phyloP scores from a whole-genome alignment of 2,797 vertebrate species.

The Melanotaenia trifasciata region DNA sequence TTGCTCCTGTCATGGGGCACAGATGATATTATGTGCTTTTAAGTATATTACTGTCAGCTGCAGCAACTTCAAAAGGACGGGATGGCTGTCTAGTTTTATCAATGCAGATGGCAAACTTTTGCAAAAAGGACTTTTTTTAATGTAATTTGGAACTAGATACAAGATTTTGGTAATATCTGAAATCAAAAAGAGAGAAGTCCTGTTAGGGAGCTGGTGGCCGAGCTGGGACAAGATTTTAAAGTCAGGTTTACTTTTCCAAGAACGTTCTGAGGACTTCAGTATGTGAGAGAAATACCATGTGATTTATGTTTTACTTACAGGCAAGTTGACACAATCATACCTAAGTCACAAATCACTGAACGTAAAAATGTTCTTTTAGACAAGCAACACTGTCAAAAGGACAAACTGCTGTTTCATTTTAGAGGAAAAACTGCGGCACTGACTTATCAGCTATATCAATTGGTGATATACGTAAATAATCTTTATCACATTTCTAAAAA shows the following conservation, averaged over 20 bases:
- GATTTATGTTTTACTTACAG: conserved; percentile 30
- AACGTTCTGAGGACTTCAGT: conserved; percentile 31
- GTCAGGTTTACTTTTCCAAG: conserved; percentile 39
- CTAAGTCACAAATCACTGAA: conserved; percentile 33
- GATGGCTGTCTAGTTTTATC: conserved; percentile 31
- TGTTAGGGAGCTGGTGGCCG: conserved; percentile 21
- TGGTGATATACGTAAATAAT: neutral
- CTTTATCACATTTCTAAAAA: neutral
- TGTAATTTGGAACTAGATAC: conserved; percentile 21
- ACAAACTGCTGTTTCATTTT: neutral
- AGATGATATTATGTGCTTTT: conserved; percentile 4
- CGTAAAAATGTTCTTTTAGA: conserved; percentile 20
- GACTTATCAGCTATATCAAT: conserved; percentile 20
- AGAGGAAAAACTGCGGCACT: neutral
- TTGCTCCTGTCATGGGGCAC: neutral
- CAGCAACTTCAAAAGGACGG: neutral
- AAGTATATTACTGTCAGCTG: conserved; percentile 13
- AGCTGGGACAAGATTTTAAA: conserved; percentile 13
- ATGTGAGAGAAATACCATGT: conserved; percentile 11
- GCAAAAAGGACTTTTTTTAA: conserved; percentile 29
- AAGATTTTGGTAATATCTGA: conserved; percentile 33
- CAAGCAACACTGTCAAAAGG: conserved; percentile 11
- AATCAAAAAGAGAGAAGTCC: conserved; percentile 31
- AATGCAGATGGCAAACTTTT: conserved; percentile 19
- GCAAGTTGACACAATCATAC: conserved; percentile 22